Evolutionary conservation across 64 coral and sea anemone species (phyloP).

Genomic region (Catalaphyllia jardinei): DNA sequence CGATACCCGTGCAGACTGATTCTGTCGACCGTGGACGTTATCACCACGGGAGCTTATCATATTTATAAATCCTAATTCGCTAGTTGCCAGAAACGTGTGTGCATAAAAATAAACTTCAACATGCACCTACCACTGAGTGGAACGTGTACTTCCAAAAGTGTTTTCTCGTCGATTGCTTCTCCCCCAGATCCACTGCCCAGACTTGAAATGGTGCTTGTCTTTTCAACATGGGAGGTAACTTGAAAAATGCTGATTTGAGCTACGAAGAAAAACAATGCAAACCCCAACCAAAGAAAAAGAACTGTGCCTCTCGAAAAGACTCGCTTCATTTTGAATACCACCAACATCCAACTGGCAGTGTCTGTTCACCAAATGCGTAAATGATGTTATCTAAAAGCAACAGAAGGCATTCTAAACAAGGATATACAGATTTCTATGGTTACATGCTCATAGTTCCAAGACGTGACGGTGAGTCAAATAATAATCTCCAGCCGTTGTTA

Average conservation of each 20-base stretch:
- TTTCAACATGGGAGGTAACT: neutral
- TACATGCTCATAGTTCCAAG: too few species aligned
- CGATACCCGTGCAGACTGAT: too few species aligned
- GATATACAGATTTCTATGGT: too few species aligned
- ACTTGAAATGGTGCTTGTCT: neutral
- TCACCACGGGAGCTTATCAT: too few species aligned
- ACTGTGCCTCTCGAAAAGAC: neutral
- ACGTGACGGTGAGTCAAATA: too few species aligned
- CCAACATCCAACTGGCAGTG: neutral
- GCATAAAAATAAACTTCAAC: too few species aligned
- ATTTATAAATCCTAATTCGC: too few species aligned
- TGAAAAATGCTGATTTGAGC: slow-evolving; percentile 20
- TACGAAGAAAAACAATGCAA: neutral
- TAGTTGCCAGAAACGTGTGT: too few species aligned
- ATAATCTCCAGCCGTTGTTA: too few species aligned
- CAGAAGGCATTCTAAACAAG: neutral
- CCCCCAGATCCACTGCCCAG: neutral
- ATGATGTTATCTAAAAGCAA: neutral
- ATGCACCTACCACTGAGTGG: too few species aligned
- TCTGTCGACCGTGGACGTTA: too few species aligned
- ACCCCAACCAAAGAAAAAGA: neutral
- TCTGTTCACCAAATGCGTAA: neutral
- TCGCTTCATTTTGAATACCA: neutral
- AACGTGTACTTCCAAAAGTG: neutral
- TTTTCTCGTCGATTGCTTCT: neutral